Evolutionary conservation across 2,797 vertebrate species (phyloP), one percentile per base, ranked within the genome.

Genomic region (Peromyscus melanophrys): DNA sequence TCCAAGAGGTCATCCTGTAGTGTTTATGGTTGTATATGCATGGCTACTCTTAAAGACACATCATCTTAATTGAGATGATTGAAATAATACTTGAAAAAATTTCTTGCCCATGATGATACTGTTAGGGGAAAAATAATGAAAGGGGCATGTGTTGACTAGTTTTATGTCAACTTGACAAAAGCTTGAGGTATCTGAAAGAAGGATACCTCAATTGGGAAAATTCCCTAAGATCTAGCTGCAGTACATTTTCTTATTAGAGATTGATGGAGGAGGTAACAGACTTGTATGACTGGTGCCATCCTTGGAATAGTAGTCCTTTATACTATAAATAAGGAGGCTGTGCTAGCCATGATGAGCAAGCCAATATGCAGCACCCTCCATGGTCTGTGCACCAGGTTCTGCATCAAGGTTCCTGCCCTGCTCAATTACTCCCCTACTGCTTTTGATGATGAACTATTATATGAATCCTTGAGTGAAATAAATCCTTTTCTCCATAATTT

Each of bases 101-200:
- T 94, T 96, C 84, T 95, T 88, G 9, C 63, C 95, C 77, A 25
- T 85, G 37, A 97, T 55, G 46, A 13, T 16, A 13, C 52, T 37
- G 0, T 75, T 91, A 71, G 27, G 67, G 84, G 10, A 75, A 76
- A 55, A 95, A 87, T 76, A 90, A 96, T 90, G 75, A 67, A 23
- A 91, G 31, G 16, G 46, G 19, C 13, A 4, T 43, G 14, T 84
- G 61, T 23, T 84, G 43, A 3, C 37, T 84, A 13, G 27, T 34
- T 84, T 84, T 65, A 29, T 34, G 61, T 65, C 40, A 65, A 43
- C 27, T 43, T 63, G 16, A 63, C 4, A 61, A 29, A 84, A 46
- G 6, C 29, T 85, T 34, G 82, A 85, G 37, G 16, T 40, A 59
- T 27, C 7, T 82, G 80, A 40, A 59, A 59, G n/a, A 23, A 40